Conservation (phyloP, 2,797 vertebrate genomes). For the Phataginus tricuspis region DNA sequence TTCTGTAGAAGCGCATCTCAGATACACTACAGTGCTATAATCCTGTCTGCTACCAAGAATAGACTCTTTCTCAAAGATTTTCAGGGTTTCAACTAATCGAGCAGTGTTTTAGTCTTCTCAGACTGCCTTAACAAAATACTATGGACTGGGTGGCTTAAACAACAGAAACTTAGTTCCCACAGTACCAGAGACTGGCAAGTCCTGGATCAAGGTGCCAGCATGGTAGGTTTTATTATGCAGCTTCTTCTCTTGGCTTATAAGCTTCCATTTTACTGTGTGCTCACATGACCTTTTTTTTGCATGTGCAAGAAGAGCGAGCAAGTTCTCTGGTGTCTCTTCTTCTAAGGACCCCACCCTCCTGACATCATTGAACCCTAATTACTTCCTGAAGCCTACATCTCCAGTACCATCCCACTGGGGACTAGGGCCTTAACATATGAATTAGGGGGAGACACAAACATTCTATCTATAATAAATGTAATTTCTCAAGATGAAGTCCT, state of each 20-base stretch:
- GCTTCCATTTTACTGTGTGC: background rate
- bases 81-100: background rate
- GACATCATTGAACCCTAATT: conserved; percentile 10
- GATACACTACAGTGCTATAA: background rate
- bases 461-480: background rate
- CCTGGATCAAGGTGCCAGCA: background rate
- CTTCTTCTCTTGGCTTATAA: background rate
- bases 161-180: background rate
- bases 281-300: background rate
- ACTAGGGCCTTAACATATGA: background rate
- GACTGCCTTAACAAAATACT: background rate
- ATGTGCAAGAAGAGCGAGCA: background rate
- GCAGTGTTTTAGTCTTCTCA: background rate
- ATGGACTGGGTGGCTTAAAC: background rate
- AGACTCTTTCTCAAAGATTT: background rate
- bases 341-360: background rate
- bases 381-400: background rate
- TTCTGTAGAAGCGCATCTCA: background rate
- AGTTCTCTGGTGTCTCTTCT: background rate
- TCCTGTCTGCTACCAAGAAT: background rate
- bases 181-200: background rate
- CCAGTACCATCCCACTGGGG: background rate
- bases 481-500: background rate
- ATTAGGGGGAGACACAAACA: background rate
- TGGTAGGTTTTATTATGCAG: background rate